Evolutionary conservation across 2,113 vertebrate genomes (phyloP).

Genomic region (Scolopax mira): DNA sequence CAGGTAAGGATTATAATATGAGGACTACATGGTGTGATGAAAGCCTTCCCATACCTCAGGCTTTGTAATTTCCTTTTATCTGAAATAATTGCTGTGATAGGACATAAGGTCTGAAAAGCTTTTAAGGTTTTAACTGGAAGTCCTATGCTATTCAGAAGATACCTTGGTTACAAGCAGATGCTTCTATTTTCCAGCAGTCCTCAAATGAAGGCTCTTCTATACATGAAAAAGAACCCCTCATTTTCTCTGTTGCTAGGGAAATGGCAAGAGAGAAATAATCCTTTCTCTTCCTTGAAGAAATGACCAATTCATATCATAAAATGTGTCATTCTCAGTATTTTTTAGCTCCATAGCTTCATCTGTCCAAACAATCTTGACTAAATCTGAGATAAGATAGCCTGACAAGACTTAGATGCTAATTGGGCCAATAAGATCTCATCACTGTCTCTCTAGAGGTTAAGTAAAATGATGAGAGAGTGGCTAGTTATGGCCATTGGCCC

Average conservation of each 20-base stretch:
- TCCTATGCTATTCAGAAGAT: neutral
- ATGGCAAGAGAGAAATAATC: neutral
- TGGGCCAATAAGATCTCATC: neutral
- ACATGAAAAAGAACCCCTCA: neutral
- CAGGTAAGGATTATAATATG: neutral
- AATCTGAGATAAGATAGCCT: neutral
- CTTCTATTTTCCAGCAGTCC: neutral
- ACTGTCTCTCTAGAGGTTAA: neutral
- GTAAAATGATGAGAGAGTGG: neutral
- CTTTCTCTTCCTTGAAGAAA: neutral
- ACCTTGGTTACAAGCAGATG: neutral
- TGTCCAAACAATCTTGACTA: neutral
- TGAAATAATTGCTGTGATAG: constrained; percentile 19
- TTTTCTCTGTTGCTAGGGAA: constrained; percentile 37
- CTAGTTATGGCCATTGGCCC: neutral
- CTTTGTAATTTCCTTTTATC: neutral
- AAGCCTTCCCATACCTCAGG: neutral
- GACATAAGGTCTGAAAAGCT: neutral
- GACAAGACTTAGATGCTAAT: neutral
- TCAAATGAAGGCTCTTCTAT: constrained; percentile 13
- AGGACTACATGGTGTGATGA: neutral
- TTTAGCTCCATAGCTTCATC: neutral
- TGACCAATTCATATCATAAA: neutral
- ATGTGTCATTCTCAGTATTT: neutral
- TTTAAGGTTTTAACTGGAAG: neutral